Evolutionary conservation across 2,797 vertebrate species (phyloP).

Genomic region (Trichosurus vulpecula): DNA sequence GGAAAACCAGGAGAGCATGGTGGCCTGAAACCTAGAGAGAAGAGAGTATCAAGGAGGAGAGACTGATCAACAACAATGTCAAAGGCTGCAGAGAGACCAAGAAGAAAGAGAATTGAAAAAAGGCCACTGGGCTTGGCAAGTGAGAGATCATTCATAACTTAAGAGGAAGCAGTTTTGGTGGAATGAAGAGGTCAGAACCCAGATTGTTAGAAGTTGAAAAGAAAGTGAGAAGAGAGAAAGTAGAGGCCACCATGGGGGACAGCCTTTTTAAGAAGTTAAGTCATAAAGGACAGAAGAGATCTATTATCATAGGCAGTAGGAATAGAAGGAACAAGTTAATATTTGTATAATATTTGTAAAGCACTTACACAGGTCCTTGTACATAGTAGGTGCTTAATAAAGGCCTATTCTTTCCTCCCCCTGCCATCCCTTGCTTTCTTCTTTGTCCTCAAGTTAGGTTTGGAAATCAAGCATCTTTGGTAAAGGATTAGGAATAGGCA

Average conservation of each 20-base stretch:
- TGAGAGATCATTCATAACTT: not conserved
- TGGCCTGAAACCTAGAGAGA: not conserved
- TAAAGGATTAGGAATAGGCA: not conserved
- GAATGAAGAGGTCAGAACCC: not conserved
- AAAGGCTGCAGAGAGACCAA: not conserved
- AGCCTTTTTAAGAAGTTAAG: no score
- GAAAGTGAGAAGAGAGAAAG: not conserved
- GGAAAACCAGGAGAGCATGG: not conserved
- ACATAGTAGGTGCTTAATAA: not conserved
- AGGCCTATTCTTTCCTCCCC: not conserved
- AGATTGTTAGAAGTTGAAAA: not conserved
- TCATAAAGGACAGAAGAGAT: not conserved
- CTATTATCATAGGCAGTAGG: not conserved
- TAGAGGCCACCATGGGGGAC: not conserved
- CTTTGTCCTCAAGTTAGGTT: not conserved
- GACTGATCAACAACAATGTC: not conserved
- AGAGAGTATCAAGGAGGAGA: no score
- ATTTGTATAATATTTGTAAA: no score
- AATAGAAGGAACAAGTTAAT: no score
- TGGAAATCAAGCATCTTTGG: not conserved
- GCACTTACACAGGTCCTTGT: no score
- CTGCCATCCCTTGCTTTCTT: not conserved
- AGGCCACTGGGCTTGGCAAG: not conserved
- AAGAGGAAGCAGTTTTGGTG: not conserved
- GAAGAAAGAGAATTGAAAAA: not conserved